Conservation (phyloP, 1,140 invertebrate genomes). For the Himalopsyche phryganea region DNA sequence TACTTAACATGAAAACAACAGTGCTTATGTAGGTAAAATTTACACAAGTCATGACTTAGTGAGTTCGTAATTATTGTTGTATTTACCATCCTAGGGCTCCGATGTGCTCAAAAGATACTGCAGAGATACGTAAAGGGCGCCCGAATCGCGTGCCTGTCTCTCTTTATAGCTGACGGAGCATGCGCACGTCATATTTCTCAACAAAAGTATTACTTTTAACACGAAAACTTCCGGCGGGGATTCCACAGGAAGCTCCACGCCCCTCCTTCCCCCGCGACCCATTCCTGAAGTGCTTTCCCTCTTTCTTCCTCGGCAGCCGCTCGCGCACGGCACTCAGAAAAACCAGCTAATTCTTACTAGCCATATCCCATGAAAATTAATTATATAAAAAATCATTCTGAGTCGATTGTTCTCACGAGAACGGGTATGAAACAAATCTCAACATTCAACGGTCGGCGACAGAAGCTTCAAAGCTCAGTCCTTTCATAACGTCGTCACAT, state of each 20-base stretch:
- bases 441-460: no score
- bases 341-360: constrained; percentile 24
- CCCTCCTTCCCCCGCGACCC: background rate
- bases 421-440: constrained; percentile 1
- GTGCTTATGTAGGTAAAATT: no score
- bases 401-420: constrained; percentile 21
- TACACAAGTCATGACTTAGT: no score
- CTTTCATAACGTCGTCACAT: no score
- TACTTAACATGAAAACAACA: no score
- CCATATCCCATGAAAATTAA: constrained; percentile 26
- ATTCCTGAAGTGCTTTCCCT: background rate
- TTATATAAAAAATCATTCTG: constrained; percentile 22
- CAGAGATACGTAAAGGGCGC: no score
- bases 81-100: no score
- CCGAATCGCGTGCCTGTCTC: background rate
- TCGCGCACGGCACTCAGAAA: background rate
- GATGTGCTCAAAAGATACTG: no score
- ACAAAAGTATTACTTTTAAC: background rate
- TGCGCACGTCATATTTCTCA: background rate
- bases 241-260: constrained; percentile 20
- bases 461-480: no score
- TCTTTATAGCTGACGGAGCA: background rate
- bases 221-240: background rate
- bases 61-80: no score
- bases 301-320: background rate